A percentile compares a stretch with the other conserved stretches of the same genome.
Conservation (phyloP, 2,797 vertebrate species). For the Poliocrania exsul region DNA sequence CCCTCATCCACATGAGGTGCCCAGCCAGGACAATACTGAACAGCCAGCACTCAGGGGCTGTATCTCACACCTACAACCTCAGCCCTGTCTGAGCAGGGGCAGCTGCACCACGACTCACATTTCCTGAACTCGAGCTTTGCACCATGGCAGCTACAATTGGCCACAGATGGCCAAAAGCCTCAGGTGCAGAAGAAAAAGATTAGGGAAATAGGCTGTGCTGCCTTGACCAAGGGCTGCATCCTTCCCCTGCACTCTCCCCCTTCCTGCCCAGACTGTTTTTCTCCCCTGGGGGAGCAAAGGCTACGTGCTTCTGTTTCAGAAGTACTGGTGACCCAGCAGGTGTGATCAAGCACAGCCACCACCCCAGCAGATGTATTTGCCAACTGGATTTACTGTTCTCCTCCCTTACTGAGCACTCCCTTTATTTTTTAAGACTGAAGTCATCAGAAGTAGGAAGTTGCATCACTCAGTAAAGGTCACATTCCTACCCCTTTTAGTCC, state of each 20-base stretch:
- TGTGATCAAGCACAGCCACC: not conserved
- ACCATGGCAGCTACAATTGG: not conserved
- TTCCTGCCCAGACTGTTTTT: constrained; percentile 35
- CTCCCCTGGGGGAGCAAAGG: not conserved
- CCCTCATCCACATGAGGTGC: not conserved
- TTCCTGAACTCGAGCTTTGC: not conserved
- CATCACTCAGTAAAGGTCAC: constrained; percentile 7
- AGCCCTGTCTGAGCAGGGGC: not conserved
- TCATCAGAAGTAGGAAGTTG: constrained; percentile 30
- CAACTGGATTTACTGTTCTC: not conserved
- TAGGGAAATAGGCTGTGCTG: not conserved
- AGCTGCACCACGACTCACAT: accelerated
- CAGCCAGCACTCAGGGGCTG: not conserved
- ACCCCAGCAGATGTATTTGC: not conserved
- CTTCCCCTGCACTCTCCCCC: constrained; percentile 27
- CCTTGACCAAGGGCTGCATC: not conserved
- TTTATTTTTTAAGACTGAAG: not conserved
- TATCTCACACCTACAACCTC: not conserved
- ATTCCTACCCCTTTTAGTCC: constrained; percentile 32
- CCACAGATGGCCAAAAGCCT: not conserved
- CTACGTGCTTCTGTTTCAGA: not conserved
- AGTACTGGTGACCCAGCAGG: not conserved
- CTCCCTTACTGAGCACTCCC: not conserved
- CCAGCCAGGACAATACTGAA: not conserved
- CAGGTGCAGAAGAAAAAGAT: constrained; percentile 13